Evolutionary conservation across 1,140 invertebrate species (phyloP), one percentile per base, ranked within the genome.

Genomic region (Bombus fervidus): DNA sequence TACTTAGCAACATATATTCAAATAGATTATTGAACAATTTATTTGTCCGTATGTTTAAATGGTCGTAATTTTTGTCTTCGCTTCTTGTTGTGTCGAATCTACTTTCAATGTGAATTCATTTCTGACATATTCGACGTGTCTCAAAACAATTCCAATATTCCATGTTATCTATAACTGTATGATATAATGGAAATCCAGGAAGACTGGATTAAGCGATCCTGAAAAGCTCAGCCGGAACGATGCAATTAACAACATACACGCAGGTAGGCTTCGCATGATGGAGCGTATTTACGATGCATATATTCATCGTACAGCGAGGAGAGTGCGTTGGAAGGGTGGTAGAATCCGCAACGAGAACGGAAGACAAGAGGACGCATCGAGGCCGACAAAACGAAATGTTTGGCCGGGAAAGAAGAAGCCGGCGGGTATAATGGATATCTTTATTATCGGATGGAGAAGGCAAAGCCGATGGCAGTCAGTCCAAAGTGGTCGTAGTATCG

Each of bases 391-490:
- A 82, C 81, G 89, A 86, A 85, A 85, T 80, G 81, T 89, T 87
- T 68, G 82, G 66, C 57, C 73, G 68, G 64, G 81, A 66, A 77
- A 87, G 86, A 89, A 89, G 89, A 90, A 88, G 83, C 79, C 86
- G 77, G 79, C 88, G 76, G 84, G 77, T 87, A 91, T 91, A 91
- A 91, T 90, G 89, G 89, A 91, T 91, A 91, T 91, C 89, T 91
- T 91, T 91, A 91, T 91, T 90, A 91, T 91, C 89, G 81, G 34
- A 83, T 69, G 76, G 87, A 85, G 84, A 89, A 34, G 84, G 66
- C 53, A 81, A 78, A 68, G 74, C 47, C 71, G 87, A 81, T 75
- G 73, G 87, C 78, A 73, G 73, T 59, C 79, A 22, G 59, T 28
- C 83, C 43, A 64, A 84, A 87, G 84, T 86, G 47, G 47, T 53